phyloP scores from a whole-genome alignment of 1,140 invertebrate genomes.

The Diorhabda elongata region DNA sequence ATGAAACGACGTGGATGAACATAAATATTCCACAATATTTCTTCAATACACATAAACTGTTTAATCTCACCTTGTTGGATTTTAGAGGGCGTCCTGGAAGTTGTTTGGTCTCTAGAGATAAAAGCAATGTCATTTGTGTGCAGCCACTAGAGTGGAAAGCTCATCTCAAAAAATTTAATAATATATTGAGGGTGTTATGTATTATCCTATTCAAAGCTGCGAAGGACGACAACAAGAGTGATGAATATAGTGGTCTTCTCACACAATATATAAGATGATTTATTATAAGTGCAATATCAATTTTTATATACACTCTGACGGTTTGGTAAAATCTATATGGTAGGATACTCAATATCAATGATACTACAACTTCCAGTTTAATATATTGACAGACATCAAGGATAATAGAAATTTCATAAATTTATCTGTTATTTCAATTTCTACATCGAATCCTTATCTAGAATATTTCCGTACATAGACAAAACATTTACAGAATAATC shows the following conservation, averaged over 20 bases:
- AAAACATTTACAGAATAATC: too few relatives aligned
- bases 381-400: too few relatives aligned
- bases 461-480: too few relatives aligned
- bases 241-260: conserved; percentile 3
- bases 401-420: too few relatives aligned
- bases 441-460: too few relatives aligned
- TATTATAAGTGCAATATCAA: background rate
- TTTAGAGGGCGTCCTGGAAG: background rate
- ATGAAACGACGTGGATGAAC: background rate
- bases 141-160: conserved; percentile 9
- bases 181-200: conserved; percentile 14
- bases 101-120: conserved; percentile 18
- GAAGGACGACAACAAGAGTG: background rate
- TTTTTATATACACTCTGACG: too few relatives aligned
- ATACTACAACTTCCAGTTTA: too few relatives aligned
- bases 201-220: conserved; percentile 13
- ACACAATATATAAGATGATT: background rate
- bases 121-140: conserved; percentile 16
- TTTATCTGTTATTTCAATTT: too few relatives aligned
- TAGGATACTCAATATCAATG: too few relatives aligned
- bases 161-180: conserved; percentile 20
- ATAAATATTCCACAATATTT: background rate
- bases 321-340: too few relatives aligned
- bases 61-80: conserved; percentile 9
- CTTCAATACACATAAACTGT: conserved; percentile 1